These are phyloP conservation scores for Naso thynnoides DNA, from an alignment of 2,797 vertebrate species.

Conservation along the genomic window DNA sequence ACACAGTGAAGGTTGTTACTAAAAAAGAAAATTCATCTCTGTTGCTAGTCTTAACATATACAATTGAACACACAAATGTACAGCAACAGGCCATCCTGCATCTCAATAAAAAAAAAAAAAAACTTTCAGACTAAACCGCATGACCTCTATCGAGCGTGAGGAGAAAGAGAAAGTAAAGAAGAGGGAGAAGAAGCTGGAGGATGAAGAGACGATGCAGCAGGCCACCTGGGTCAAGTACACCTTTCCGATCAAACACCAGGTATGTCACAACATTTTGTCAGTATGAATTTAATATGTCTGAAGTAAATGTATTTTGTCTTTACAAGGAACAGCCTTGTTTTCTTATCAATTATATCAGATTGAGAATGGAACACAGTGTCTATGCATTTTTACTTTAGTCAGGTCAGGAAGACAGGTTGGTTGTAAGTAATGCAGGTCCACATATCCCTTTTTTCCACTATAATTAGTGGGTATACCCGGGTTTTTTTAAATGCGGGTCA, in stretches of 20 bases:
- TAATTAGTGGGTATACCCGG: too few species aligned
- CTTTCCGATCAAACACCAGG: conserved; percentile 98
- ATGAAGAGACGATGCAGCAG: conserved; percentile 97
- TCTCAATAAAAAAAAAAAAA: conserved; percentile 1
- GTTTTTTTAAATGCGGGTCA: too few species aligned
- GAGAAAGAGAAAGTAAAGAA: conserved; percentile 99
- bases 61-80: neutral
- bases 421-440: neutral
- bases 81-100: neutral
- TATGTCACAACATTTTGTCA: conserved; percentile 60
- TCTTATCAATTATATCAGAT: neutral
- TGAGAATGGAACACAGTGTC: neutral
- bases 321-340: neutral
- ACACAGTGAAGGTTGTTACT: too few species aligned
- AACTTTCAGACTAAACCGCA: conserved; percentile 88
- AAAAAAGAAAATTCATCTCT: too few species aligned
- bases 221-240: conserved; percentile 99
- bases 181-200: conserved; percentile 96
- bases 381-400: neutral
- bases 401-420: neutral
- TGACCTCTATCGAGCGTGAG: conserved; percentile 97
- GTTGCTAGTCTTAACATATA: neutral
- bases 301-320: too few species aligned
- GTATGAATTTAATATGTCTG: too few species aligned
- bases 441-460: too few species aligned